These are phyloP conservation scores for Ascidia mentula DNA, from an alignment of 23 tunicate genomes.

Conservation along the genomic window DNA sequence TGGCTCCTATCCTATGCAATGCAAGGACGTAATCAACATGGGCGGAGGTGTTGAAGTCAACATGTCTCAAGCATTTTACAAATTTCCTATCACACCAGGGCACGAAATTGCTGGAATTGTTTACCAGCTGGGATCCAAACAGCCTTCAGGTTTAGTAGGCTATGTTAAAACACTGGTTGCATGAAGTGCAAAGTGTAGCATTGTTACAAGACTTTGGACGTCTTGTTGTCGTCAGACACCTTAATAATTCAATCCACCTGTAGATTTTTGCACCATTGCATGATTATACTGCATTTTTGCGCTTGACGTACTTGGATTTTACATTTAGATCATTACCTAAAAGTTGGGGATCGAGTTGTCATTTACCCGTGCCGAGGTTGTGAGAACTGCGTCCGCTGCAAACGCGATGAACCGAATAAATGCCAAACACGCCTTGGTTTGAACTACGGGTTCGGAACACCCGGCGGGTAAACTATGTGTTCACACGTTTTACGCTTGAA, in stretches of 20 bases:
- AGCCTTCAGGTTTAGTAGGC: neutral
- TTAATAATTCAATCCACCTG: too few relatives aligned
- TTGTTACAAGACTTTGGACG: too few relatives aligned
- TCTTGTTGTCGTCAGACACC: too few relatives aligned
- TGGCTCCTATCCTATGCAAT: slow-evolving; percentile 31
- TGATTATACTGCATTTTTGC: too few relatives aligned
- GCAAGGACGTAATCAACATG: neutral
- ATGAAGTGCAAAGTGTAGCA: too few relatives aligned
- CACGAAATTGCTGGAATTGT: slow-evolving; percentile 62
- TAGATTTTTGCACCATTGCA: too few relatives aligned
- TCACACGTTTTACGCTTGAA: too few relatives aligned
- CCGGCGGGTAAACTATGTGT: neutral
- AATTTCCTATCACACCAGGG: slow-evolving; percentile 32
- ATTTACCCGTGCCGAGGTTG: slow-evolving; percentile 60
- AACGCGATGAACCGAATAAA: neutral
- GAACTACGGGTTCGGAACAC: neutral
- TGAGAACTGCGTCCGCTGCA: slow-evolving; percentile 27
- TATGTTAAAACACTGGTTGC: too few relatives aligned
- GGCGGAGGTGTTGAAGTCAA: neutral
- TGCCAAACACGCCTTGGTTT: neutral
- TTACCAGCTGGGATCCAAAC: slow-evolving; percentile 18
- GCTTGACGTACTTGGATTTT: too few relatives aligned
- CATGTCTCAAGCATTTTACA: neutral
- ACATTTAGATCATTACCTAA: neutral
- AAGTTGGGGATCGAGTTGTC: slow-evolving; percentile 42